phyloP scores from a whole-genome alignment of 2,888 invertebrate genomes.

The Hydroisotoma schaefferi region DNA sequence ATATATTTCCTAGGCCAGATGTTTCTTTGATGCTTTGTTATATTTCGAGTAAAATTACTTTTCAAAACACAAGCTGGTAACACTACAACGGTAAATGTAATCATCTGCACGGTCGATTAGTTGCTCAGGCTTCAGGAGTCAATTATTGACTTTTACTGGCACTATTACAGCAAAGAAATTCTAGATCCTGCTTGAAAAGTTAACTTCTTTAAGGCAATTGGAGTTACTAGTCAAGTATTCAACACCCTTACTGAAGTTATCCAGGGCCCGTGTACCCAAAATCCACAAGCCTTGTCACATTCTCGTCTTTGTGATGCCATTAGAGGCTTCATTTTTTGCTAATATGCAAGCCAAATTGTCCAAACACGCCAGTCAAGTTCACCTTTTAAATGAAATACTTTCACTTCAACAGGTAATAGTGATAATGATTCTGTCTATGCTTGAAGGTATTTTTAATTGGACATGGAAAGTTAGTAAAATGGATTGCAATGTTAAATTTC shows the following conservation, averaged over 20 bases:
- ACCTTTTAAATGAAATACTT: conserved; percentile 90
- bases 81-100: conserved; percentile 98
- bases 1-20: not conserved
- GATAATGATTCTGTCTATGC: conserved; percentile 99
- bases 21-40: conserved; percentile 43
- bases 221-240: conserved; percentile 96
- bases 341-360: conserved; percentile 99
- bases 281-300: conserved; percentile 98
- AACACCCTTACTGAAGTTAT: conserved; percentile 98
- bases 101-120: conserved; percentile 99
- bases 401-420: conserved; percentile 99
- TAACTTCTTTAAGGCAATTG: conserved; percentile 98
- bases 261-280: conserved; percentile 80
- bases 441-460: conserved; percentile 69
- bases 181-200: conserved; percentile 97
- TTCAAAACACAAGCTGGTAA: conserved; percentile 96
- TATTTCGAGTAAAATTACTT: too few relatives aligned
- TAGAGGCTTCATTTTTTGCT: conserved; percentile 98
- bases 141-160: conserved; percentile 99
- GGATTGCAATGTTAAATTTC: not conserved
- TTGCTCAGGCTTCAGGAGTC: conserved; percentile 88
- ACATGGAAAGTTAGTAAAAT: not conserved
- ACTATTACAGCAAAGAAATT: conserved; percentile 96
- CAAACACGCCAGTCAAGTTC: conserved; percentile 96
- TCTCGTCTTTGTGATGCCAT: conserved; percentile 99